A percentile compares a stretch with the other conserved stretches of the same genome.
These are phyloP conservation scores for Neogobius melanostomus DNA, from an alignment of 2,113 vertebrate genomes.

Conservation along the genomic window DNA sequence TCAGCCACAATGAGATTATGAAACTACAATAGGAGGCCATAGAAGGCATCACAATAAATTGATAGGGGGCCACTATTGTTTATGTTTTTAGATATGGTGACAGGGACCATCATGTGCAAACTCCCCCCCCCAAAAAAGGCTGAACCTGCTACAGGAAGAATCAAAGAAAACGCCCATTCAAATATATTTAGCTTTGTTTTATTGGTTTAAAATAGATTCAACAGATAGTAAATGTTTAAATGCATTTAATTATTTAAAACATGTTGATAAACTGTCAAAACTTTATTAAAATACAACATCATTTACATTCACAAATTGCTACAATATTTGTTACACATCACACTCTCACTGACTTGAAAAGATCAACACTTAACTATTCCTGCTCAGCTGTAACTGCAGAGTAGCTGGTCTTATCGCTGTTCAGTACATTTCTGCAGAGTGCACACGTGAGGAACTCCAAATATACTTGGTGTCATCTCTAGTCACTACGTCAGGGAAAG, in stretches of 20 bases:
- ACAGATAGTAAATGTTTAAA: neutral
- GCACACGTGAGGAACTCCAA: conserved; percentile 27
- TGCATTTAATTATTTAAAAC: neutral
- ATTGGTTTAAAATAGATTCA: neutral
- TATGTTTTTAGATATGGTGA: too few species aligned
- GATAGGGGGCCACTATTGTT: too few species aligned
- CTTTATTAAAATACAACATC: conserved; percentile 51
- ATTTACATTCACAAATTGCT: conserved; percentile 16
- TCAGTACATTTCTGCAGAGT: conserved; percentile 32
- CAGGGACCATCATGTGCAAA: too few species aligned
- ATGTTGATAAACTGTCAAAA: conserved; percentile 22
- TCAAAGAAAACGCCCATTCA: too few species aligned
- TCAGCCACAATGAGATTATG: too few species aligned
- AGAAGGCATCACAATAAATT: too few species aligned
- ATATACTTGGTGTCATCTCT: conserved; percentile 35
- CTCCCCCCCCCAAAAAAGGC: too few species aligned
- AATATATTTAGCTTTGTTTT: neutral
- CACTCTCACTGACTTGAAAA: conserved; percentile 40
- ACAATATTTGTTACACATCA: neutral
- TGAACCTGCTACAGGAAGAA: too few species aligned
- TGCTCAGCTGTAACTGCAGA: conserved; percentile 54
- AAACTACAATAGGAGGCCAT: too few species aligned
- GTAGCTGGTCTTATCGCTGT: conserved; percentile 27
- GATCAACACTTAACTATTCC: conserved; percentile 50
- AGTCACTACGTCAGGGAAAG: conserved; percentile 36